Conservation (phyloP, 2,797 vertebrate species). For the Xiphophorus birchmanni region DNA sequence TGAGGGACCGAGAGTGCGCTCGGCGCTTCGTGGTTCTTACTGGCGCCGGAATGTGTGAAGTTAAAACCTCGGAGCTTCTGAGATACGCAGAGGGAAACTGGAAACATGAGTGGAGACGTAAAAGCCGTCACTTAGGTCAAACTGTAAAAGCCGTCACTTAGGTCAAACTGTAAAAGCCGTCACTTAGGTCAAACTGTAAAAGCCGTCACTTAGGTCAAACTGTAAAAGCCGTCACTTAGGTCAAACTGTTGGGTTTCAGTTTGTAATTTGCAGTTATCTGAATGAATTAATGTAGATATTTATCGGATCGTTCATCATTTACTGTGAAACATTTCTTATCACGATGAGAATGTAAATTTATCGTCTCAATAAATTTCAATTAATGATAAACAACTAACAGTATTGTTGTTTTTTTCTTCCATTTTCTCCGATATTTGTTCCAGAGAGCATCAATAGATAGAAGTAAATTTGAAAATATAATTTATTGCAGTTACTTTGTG, state of each 20-base stretch:
- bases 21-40: not conserved
- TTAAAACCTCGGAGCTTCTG: not conserved
- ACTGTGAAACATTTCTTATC: no score
- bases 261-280: not conserved
- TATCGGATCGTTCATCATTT: no score
- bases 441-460: no score
- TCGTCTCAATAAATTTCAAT: no score
- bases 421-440: no score
- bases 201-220: not conserved
- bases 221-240: not conserved
- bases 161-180: not conserved
- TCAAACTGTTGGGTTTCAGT: not conserved
- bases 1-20: conserved; percentile 8
- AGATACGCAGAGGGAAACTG: not conserved
- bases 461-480: no score
- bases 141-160: not conserved
- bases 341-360: no score
- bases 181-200: not conserved
- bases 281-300: not conserved
- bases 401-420: no score
- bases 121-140: not conserved
- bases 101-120: not conserved
- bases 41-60: not conserved
- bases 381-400: no score
- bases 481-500: no score